Conservation (phyloP, 2,888 invertebrate genomes). For the Chymomyza procnemis region DNA sequence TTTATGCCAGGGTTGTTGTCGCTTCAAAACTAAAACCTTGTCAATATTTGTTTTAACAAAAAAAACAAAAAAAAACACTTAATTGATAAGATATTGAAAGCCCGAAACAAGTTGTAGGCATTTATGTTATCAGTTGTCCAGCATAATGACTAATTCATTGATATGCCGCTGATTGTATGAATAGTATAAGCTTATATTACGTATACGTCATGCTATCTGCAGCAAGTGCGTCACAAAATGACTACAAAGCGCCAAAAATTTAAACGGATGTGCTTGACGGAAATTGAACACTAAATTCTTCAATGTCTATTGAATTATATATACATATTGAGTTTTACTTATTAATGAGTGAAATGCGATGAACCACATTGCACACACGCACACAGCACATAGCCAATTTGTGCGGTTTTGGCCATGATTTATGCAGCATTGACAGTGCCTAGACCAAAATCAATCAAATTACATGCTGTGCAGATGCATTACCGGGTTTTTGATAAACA, state of each 20-base stretch:
- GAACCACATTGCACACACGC: background rate
- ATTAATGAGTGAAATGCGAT: background rate
- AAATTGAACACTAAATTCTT: conserved; percentile 22
- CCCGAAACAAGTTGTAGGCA: background rate
- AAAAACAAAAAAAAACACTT: background rate
- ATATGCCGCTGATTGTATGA: background rate
- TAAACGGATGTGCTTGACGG: conserved; percentile 43
- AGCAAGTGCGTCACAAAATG: conserved; percentile 39
- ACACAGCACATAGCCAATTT: conserved; percentile 2
- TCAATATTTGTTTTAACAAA: background rate
- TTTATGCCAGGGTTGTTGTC: background rate
- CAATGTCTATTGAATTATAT: conserved; percentile 8
- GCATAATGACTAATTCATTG: background rate
- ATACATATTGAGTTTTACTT: background rate
- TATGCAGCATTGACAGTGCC: background rate
- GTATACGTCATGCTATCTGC: conserved; percentile 10
- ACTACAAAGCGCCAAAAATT: background rate
- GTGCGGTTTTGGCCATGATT: background rate
- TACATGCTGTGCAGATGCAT: background rate
- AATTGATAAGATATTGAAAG: background rate
- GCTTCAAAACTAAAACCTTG: background rate
- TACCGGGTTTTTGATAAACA: no score
- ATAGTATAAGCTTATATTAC: background rate
- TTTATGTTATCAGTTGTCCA: background rate
- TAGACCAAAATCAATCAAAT: background rate